Base-by-base conservation (phyloP, 2,113 vertebrate genomes). In the Carassius gibelio region DNA sequence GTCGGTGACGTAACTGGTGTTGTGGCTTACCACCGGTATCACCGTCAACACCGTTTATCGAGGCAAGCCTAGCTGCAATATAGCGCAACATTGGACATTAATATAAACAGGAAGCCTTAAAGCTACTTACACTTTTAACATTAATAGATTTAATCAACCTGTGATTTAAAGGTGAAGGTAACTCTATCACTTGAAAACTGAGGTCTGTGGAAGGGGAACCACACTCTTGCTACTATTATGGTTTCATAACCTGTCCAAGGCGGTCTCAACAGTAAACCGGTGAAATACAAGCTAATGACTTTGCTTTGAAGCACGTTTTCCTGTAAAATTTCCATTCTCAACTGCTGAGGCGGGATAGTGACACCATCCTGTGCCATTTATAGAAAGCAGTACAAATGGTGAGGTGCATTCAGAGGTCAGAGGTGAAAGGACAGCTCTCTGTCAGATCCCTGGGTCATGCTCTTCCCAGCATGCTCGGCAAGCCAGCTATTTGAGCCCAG, bases 401-500 rank as follows among this genome's bases (percentile, higher is more conserved):
- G 26, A 55, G 57, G 64, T 64, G 9, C 64, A 55, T 26, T n/a
- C 38, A 42, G 38, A 5, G 38, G 38, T 42, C 38, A 42, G 38
- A 42, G 38, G 38, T 42, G 5, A 42, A 6, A 42, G 38, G 38
- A 42, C 38, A 6, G 38, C 38, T 42, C 38, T 42, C 38, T 42
- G 38, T 1, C 38, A 42, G 38, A 6, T 42, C 38, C 38, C 38
- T 42, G 38, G 38, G 38, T 42, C 38, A 42, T 2, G 5, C 55
- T 66, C 15, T 81, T 81, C 78, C 78, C 78, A 50, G 79, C n/a
- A 50, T 81, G n/a, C 42, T 68, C 38, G 1, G 79, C 79, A 17
- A 61, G 10, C 11, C 36, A 62, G 77, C 55, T 55, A 68, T 34
- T 68, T 2, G 4, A 50, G 38, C 5, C 21, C 7, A 10, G 11